Evolutionary conservation across 2,113 vertebrate species (phyloP).

Genomic region (Hippocampus guttulatus): DNA sequence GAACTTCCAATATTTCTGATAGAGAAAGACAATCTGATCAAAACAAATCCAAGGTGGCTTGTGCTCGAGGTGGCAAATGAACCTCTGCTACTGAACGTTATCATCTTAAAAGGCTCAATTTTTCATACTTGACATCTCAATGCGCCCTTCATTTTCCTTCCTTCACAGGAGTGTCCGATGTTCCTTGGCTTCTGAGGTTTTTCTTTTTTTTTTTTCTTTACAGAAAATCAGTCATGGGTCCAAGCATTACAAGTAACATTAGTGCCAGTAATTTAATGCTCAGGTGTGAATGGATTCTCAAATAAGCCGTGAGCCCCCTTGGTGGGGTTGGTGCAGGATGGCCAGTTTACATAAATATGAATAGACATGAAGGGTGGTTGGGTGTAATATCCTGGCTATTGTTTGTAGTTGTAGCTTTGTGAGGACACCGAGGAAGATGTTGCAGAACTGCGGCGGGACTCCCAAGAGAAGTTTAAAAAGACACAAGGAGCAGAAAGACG

Average conservation of each 20-base stretch:
- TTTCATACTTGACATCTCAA: not conserved
- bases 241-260: constrained; percentile 72
- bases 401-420: constrained; percentile 51
- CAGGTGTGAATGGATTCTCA: constrained; percentile 77
- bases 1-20: too few relatives aligned
- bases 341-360: constrained; percentile 71
- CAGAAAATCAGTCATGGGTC: constrained; percentile 52
- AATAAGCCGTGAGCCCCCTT: constrained; percentile 68
- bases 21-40: too few relatives aligned
- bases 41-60: not conserved
- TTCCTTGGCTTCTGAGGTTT: constrained; percentile 33
- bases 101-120: not conserved
- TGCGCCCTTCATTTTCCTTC: not conserved
- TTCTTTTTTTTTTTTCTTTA: constrained; percentile 33
- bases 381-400: constrained; percentile 45
- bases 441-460: constrained; percentile 13
- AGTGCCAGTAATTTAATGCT: constrained; percentile 77
- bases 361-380: constrained; percentile 64
- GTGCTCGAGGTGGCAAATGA: not conserved
- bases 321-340: constrained; percentile 37
- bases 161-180: constrained; percentile 29
- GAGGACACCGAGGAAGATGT: constrained; percentile 42
- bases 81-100: not conserved
- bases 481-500: constrained; percentile 2
- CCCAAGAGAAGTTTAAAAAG: constrained; percentile 40